Evolutionary conservation across 1,140 invertebrate genomes (phyloP).

Genomic region (Nasonia longicornis): DNA sequence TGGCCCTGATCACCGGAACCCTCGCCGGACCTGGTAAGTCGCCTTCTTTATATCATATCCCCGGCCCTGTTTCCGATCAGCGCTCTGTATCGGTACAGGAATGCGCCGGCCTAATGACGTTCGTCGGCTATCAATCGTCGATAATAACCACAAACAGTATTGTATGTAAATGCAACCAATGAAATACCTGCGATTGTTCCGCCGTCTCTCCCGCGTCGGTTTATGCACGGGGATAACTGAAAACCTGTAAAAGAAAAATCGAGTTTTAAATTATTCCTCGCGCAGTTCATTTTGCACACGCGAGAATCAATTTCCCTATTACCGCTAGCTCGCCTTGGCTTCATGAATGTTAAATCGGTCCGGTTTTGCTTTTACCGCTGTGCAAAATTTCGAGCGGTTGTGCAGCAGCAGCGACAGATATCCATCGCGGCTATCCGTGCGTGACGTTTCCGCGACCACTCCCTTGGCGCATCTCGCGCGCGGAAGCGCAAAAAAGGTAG

Average conservation of each 20-base stretch:
- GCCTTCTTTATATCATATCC: background rate
- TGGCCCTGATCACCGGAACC: constrained; percentile 57
- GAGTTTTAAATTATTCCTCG: too few relatives aligned
- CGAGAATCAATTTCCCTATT: background rate
- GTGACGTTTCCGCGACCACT: background rate
- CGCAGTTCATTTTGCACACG: too few relatives aligned
- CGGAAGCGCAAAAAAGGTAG: background rate
- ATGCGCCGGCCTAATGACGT: background rate
- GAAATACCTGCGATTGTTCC: constrained; percentile 14
- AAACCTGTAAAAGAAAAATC: background rate
- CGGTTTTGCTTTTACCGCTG: background rate
- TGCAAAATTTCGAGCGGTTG: too few relatives aligned
- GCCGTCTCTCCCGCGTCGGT: too few relatives aligned
- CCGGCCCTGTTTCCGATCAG: too few relatives aligned
- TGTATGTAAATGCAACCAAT: constrained; percentile 22
- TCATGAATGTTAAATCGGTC: background rate
- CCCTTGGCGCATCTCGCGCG: too few relatives aligned
- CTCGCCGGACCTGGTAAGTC: constrained; percentile 52
- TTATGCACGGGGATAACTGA: background rate
- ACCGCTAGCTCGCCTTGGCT: background rate
- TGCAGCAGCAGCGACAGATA: too few relatives aligned
- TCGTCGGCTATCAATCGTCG: background rate
- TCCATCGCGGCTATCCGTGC: background rate
- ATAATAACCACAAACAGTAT: background rate
- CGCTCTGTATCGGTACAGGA: background rate